A percentile compares a stretch with the other conserved stretches of the same genome.
These are phyloP conservation scores for Tipula unca DNA, from an alignment of 2,888 invertebrate species.

Conservation along the genomic window DNA sequence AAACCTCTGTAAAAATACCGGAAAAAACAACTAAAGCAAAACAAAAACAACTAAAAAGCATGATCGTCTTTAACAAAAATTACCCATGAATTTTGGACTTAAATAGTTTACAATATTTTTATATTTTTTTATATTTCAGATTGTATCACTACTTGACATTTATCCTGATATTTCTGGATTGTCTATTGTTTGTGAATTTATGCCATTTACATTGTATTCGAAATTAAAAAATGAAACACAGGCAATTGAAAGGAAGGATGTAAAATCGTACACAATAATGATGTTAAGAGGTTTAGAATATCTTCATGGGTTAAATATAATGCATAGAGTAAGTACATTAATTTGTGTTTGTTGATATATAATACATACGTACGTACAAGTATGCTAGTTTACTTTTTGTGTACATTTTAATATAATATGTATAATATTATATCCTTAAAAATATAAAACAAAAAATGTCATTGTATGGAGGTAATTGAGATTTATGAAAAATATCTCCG, in stretches of 20 bases:
- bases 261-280: constrained; percentile 84
- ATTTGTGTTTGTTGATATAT: background rate
- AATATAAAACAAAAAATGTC: background rate
- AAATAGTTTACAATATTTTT: constrained; percentile 20
- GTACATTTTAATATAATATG: background rate
- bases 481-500: background rate
- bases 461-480: background rate
- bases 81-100: background rate
- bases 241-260: constrained; percentile 62
- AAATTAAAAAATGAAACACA: constrained; percentile 61
- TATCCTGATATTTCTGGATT: constrained; percentile 84
- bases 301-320: constrained; percentile 79
- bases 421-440: background rate
- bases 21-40: no score
- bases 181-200: constrained; percentile 85
- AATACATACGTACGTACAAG: background rate
- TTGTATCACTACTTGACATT: constrained; percentile 79
- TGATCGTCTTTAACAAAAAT: constrained; percentile 10
- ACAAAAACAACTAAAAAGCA: no score
- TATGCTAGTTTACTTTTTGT: background rate
- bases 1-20: no score
- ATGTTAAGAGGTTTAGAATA: constrained; percentile 80
- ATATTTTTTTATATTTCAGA: constrained; percentile 46
- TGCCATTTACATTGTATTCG: constrained; percentile 82
- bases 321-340: constrained; percentile 77